Evolutionary conservation across 2,113 vertebrate species (phyloP), one percentile per base, ranked within the genome.

Genomic region (Tragelaphus buxtoni): DNA sequence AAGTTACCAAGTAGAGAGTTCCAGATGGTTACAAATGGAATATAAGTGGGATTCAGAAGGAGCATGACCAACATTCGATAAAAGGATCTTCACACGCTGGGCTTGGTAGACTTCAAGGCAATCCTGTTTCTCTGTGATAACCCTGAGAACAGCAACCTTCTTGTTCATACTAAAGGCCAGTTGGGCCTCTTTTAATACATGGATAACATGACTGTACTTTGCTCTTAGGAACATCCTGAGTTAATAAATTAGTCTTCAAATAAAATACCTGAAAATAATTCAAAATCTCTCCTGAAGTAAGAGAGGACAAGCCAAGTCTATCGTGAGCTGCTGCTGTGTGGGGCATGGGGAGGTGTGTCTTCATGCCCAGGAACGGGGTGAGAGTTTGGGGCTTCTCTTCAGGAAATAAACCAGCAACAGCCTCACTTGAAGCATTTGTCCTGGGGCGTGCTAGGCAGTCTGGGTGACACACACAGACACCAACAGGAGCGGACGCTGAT

Each of bases 231-330:
- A 82, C 9, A 88, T 77, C 30, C 7, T 20, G 30, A 93, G 61
- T 47, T 51, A 65, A 65, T 72, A 77, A 91, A 49, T 79, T 76
- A 90, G 81, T 32, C n/a, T 91, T 94, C 55, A 55, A 90, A 76
- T 42, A 39, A 76, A 81, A 47, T 45, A 92, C 49, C 51, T 88
- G 39, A 22, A 72, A 96, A 55, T 56, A 83, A 63, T 32, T 92
- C n/a, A 79, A 76, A 93, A 85, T 80, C 16, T 80, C 49, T 83
- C 28, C 20, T 6, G 32, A 65, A 83, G 49, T 49, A 55, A n/a
- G 42, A 13, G 39, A 9, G 5, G 17, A 45, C 11, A 56, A 58
- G 83, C 47, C 2, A 2, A 65, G 61, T 69, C n/a, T 12, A 26
- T 1, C 7, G 30, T 17, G 56, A 95, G n/a, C 35, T 1, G 17